Base-by-base conservation (phyloP, 1,140 invertebrate genomes). In the Sycophila sp. region DNA sequence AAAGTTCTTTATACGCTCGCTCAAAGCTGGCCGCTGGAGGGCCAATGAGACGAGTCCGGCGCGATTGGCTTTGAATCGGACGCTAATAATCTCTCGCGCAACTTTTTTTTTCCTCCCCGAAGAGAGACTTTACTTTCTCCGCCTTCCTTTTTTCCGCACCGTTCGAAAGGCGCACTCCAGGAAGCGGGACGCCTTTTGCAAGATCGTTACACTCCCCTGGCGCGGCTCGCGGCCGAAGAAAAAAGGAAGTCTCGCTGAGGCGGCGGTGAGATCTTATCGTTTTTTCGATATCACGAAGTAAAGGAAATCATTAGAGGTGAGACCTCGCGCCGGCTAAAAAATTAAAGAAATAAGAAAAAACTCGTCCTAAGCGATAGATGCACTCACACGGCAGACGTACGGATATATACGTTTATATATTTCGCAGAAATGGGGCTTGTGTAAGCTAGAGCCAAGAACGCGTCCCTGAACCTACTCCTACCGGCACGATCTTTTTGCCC, bases 401-500 rank as follows among this genome's bases (percentile, higher is more conserved):
- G 30, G 8, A 24, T 28, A 47, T 59, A 55, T 59, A 49, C 28
- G 30, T 59, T 68, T 49, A 32, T 51, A 30, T 59, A 59, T 32
- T 68, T 36, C 24, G 45, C 6, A 36, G 42, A 59, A 15, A 55
- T 59, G 59, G 59, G 30, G 26, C 30, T 53, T 15, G 36, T 10
- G 1, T 4, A 13, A 1, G 32, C 15, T 68, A 59, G 5, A 40
- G 24, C 19, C 64, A 67, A 47, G 53, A 68, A 38, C 40, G 17
- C 38, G 55, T 10, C 65, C 65, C 42, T 68, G 65, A 68, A 68
- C 65, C 65, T 30, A 59, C 11, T 28, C 24, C 15, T 42, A 51
- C 34, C 51, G 55, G 38, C 38, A 17, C 51, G 36, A 17, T 42
- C 49, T 11, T 47, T 22, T 53, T 4, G n/a, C 22, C 26, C 51